These are phyloP conservation scores for Frankliniella intonsa DNA, from an alignment of 2,888 invertebrate species.

Conservation along the genomic window DNA sequence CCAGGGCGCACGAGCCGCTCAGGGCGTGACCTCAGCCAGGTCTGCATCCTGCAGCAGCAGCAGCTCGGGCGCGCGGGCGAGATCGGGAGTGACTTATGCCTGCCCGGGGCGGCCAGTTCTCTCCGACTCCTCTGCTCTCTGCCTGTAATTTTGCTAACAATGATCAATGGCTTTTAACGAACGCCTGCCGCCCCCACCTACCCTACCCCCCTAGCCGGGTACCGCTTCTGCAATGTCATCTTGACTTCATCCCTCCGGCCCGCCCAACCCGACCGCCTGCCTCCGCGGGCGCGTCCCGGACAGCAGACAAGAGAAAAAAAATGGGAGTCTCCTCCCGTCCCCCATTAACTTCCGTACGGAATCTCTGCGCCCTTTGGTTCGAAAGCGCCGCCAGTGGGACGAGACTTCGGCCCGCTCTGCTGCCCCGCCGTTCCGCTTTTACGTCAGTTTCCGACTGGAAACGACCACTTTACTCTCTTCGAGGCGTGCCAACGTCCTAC, in stretches of 20 bases:
- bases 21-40: too few species aligned
- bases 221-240: too few species aligned
- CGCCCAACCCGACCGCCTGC: not conserved
- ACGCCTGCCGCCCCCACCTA: not conserved
- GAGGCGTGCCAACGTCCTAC: not conserved
- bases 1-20: too few species aligned
- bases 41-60: too few species aligned
- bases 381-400: too few species aligned
- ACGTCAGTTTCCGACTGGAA: conserved; percentile 17
- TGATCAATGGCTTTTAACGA: not conserved
- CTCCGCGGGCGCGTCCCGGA: not conserved
- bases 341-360: conserved; percentile 1
- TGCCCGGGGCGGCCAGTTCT: not conserved
- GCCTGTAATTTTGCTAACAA: not conserved
- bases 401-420: not conserved
- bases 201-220: too few species aligned
- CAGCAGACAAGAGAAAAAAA: not conserved
- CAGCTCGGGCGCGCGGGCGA: too few species aligned
- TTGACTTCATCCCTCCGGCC: not conserved
- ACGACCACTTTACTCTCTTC: conserved; percentile 12
- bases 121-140: not conserved
- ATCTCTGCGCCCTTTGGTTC: not conserved
- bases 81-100: too few species aligned
- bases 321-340: not conserved
- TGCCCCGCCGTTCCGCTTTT: not conserved